phyloP scores from a whole-genome alignment of 2,888 invertebrate genomes.

The Pyrrhia umbra region DNA sequence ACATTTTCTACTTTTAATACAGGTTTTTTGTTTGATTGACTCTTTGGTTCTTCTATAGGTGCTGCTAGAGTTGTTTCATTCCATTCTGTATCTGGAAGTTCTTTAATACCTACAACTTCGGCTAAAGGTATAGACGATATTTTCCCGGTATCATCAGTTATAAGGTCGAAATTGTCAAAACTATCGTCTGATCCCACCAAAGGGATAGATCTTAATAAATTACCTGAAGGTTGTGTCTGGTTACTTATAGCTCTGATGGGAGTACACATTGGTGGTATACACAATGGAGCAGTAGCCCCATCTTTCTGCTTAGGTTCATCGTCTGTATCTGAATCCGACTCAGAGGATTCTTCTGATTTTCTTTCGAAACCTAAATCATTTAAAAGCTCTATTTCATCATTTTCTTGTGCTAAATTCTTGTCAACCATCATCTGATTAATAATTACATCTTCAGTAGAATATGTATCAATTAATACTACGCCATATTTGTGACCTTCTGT shows the following conservation, averaged over 20 bases:
- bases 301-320: constrained; percentile 11
- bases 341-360: constrained; percentile 36
- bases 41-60: constrained; percentile 68
- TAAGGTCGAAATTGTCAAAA: constrained; percentile 55
- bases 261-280: not conserved
- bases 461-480: constrained; percentile 86
- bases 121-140: constrained; percentile 17
- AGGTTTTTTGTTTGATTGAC: constrained; percentile 62
- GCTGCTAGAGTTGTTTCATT: not conserved
- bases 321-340: constrained; percentile 45
- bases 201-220: constrained; percentile 75
- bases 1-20: constrained; percentile 37
- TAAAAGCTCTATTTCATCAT: constrained; percentile 74
- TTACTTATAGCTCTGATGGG: not conserved
- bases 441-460: constrained; percentile 76
- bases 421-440: constrained; percentile 88
- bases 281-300: constrained; percentile 3
- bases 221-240: constrained; percentile 40
- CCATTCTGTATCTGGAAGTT: constrained; percentile 3
- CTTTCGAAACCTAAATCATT: constrained; percentile 61
- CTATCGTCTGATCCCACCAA: constrained; percentile 72
- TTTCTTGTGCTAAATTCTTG: constrained; percentile 82
- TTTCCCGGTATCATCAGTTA: constrained; percentile 4
- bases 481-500: constrained; percentile 87
- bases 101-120: constrained; percentile 18